phyloP scores from a whole-genome alignment of 2,888 invertebrate genomes.

The Harpalus rufipes region DNA sequence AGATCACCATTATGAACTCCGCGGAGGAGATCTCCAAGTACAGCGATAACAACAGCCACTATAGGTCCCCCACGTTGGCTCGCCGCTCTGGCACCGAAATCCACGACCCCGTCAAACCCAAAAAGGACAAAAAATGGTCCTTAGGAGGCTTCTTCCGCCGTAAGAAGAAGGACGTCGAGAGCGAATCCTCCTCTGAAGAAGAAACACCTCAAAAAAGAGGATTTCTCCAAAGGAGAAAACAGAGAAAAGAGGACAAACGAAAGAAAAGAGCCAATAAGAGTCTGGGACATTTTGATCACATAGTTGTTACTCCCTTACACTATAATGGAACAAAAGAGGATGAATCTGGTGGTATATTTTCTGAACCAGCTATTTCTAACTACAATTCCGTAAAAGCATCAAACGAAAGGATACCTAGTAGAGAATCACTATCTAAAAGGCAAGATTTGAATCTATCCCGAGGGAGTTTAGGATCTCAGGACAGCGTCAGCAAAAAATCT shows the following conservation, averaged over 20 bases:
- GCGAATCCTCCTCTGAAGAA: constrained; percentile 79
- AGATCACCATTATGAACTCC: constrained; percentile 74
- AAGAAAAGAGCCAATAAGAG: constrained; percentile 79
- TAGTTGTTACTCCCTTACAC: constrained; percentile 79
- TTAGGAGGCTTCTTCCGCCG: constrained; percentile 88
- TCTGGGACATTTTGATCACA: constrained; percentile 83
- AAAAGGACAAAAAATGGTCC: constrained; percentile 88
- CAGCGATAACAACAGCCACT: constrained; percentile 68
- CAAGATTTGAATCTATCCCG: constrained; percentile 71
- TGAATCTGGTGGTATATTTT: constrained; percentile 80
- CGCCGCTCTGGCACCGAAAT: constrained; percentile 76
- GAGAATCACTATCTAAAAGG: constrained; percentile 75
- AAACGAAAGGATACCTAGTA: constrained; percentile 73
- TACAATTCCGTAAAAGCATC: constrained; percentile 72
- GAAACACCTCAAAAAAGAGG: constrained; percentile 75
- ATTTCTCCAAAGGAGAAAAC: constrained; percentile 76
- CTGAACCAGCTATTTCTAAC: constrained; percentile 78
- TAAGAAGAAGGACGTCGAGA: constrained; percentile 85
- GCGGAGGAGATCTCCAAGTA: constrained; percentile 73
- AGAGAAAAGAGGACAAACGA: constrained; percentile 77
- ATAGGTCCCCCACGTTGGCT: constrained; percentile 72
- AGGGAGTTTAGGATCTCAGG: constrained; percentile 76
- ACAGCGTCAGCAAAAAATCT: constrained; percentile 79
- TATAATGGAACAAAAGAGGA: constrained; percentile 72
- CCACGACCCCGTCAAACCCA: constrained; percentile 72